Conservation (phyloP, 2,888 invertebrate genomes). For the Nematopogon swammerdamellus region DNA sequence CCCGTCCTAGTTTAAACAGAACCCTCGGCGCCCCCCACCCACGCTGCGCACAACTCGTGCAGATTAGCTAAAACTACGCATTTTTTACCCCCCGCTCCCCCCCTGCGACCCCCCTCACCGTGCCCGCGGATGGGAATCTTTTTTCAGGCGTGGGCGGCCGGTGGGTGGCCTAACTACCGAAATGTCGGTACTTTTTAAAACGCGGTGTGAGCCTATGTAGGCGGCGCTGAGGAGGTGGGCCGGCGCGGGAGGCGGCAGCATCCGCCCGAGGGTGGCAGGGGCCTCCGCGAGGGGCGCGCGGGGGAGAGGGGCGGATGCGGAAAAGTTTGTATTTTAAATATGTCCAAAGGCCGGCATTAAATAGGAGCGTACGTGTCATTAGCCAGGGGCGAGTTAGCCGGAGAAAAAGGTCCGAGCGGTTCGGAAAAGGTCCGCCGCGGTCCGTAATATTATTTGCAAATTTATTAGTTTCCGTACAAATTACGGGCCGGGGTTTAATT, state of each 20-base stretch:
- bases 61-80: conserved; percentile 68
- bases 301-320: conserved; percentile 17
- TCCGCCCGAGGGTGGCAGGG: conserved; percentile 7
- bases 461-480: conserved; percentile 32
- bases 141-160: conserved; percentile 30
- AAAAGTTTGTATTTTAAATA: conserved; percentile 55
- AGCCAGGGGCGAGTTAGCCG: conserved; percentile 15
- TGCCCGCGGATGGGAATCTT: conserved; percentile 21
- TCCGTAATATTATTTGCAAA: conserved; percentile 41
- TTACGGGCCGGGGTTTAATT: conserved; percentile 29
- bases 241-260: background rate
- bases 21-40: conserved; percentile 18
- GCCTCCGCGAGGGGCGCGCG: conserved; percentile 10
- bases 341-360: conserved; percentile 53
- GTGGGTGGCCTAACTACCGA: conserved; percentile 46
- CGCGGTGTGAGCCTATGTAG: conserved; percentile 13
- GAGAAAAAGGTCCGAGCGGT: conserved; percentile 4
- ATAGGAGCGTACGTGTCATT: conserved; percentile 36
- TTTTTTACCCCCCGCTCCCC: conserved; percentile 54
- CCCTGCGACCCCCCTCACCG: conserved; percentile 13
- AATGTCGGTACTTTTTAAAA: conserved; percentile 28
- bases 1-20: conserved; percentile 20
- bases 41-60: conserved; percentile 33
- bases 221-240: background rate
- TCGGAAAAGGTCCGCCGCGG: conserved; percentile 5